Percentiles rank a stretch among this genome's conserved stretches.
These are phyloP conservation scores for Lymantria dispar DNA, from an alignment of 2,888 invertebrate genomes.

Conservation along the genomic window DNA sequence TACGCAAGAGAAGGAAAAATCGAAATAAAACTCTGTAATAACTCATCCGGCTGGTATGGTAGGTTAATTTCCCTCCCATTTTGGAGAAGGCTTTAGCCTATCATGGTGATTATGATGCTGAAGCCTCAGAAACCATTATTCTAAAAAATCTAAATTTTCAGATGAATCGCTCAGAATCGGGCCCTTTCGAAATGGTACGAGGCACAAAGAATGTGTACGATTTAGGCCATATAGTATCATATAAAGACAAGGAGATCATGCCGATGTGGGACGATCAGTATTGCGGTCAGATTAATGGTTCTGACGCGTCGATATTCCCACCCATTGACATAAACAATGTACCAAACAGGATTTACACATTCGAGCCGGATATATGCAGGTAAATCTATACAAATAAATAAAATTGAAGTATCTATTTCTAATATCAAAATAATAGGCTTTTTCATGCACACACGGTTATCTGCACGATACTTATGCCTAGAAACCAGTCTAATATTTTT, in stretches of 20 bases:
- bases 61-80: too few relatives aligned
- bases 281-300: constrained; percentile 81
- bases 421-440: too few relatives aligned
- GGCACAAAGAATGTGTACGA: constrained; percentile 72
- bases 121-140: too few relatives aligned
- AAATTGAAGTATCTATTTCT: too few relatives aligned
- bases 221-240: constrained; percentile 75
- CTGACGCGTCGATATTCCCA: constrained; percentile 80
- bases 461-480: too few relatives aligned
- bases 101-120: too few relatives aligned
- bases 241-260: constrained; percentile 58
- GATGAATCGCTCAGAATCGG: constrained; percentile 78
- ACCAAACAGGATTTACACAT: constrained; percentile 65
- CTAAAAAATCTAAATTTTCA: constrained; percentile 37
- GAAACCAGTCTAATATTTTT: too few relatives aligned
- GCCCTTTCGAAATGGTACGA: constrained; percentile 80
- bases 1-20: too few relatives aligned
- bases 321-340: constrained; percentile 64
- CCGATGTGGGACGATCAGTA: constrained; percentile 59
- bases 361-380: constrained; percentile 83
- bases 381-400: constrained; percentile 1
- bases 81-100: too few relatives aligned
- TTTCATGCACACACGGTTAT: too few relatives aligned
- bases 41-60: too few relatives aligned
- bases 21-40: too few relatives aligned